Conservation (phyloP, 2,888 invertebrate species). For the Zaprionus bogoriensis region DNA sequence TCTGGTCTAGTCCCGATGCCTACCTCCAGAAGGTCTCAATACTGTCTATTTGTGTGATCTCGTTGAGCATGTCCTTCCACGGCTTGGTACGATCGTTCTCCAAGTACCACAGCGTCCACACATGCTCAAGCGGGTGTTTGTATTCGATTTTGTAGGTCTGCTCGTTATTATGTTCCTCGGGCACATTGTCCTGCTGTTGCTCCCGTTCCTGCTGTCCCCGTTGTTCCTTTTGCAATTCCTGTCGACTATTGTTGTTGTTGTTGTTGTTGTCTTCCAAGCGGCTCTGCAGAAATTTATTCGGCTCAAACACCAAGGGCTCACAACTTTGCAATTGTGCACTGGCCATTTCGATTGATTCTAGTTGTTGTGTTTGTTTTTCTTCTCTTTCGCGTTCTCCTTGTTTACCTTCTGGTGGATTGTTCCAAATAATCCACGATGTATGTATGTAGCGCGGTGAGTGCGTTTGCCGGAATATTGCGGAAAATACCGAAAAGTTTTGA, state of each 20-base stretch:
- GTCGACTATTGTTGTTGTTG: background rate
- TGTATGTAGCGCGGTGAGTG: constrained; percentile 41
- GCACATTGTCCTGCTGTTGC: background rate
- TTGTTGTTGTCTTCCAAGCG: constrained; percentile 17
- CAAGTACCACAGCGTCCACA: constrained; percentile 68
- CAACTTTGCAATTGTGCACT: constrained; percentile 35
- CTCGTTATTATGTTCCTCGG: constrained; percentile 28
- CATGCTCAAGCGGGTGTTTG: constrained; percentile 64
- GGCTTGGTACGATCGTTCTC: constrained; percentile 67
- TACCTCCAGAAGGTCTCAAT: constrained; percentile 84
- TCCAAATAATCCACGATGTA: constrained; percentile 10
- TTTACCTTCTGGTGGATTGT: background rate
- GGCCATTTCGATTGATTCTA: constrained; percentile 42
- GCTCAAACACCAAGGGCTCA: constrained; percentile 36
- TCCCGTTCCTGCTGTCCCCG: constrained; percentile 2
- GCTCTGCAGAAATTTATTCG: constrained; percentile 30
- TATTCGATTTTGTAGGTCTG: constrained; percentile 45
- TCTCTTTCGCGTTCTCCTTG: background rate
- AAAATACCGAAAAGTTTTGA: constrained; percentile 57
- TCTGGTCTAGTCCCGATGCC: constrained; percentile 51
- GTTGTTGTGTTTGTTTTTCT: too few species aligned
- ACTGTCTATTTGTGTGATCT: constrained; percentile 64
- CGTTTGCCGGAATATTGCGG: constrained; percentile 42
- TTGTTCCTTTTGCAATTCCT: constrained; percentile 13
- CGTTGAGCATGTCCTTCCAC: constrained; percentile 69